phyloP scores from a whole-genome alignment of 2,888 invertebrate genomes.

The Eristalis pertinax region DNA sequence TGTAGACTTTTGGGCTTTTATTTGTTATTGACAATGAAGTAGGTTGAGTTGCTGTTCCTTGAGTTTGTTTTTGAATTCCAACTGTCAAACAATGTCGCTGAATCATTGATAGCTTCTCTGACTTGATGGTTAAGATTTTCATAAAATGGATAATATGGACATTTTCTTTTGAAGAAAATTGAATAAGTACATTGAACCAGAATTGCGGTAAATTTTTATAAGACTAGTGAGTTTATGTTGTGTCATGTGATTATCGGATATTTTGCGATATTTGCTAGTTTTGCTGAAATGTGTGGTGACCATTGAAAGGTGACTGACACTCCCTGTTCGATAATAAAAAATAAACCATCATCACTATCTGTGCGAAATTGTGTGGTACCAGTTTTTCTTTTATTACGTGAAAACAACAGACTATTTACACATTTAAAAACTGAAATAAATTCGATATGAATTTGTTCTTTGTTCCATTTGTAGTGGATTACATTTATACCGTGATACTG shows the following conservation, averaged over 20 bases:
- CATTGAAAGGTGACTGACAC: no score
- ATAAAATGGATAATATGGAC: background rate
- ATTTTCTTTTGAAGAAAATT: background rate
- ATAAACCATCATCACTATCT: no score
- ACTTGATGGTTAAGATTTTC: background rate
- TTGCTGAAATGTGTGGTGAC: no score
- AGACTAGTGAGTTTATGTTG: background rate
- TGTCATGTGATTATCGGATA: background rate
- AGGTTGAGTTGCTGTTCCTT: background rate
- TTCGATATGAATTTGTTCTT: no score
- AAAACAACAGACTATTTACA: no score
- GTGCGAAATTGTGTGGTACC: no score
- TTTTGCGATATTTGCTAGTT: background rate
- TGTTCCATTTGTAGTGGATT: no score
- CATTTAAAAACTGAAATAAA: no score
- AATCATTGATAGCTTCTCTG: background rate
- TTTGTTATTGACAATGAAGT: background rate
- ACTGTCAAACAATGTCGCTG: background rate
- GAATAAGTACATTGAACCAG: background rate
- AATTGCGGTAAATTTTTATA: background rate
- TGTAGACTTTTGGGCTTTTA: background rate
- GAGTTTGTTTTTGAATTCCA: background rate
- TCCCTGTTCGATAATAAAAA: no score
- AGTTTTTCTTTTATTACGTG: no score
- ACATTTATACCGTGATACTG: no score